Evolutionary conservation across 92 coral and sea anemone genomes (phyloP).

Genomic region (Actinostola sp.): DNA sequence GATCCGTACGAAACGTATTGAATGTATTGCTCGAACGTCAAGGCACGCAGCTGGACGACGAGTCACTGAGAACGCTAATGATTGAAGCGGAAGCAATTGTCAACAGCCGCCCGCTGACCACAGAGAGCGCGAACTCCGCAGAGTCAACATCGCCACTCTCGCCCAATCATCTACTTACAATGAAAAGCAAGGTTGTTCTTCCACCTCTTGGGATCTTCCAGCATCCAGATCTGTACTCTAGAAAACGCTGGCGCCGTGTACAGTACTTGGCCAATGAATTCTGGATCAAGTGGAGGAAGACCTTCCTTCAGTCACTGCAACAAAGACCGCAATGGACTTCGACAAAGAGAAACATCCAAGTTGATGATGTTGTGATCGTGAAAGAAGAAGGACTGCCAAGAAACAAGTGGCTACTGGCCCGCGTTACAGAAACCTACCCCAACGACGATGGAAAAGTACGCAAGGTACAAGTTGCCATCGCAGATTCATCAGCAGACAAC

Average conservation of each 20-base stretch:
- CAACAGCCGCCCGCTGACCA: conserved; percentile 48
- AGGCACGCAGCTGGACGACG: conserved; percentile 38
- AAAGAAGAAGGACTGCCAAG: conserved; percentile 32
- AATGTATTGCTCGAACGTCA: conserved; percentile 24
- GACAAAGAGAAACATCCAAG: conserved; percentile 36
- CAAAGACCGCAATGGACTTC: conserved; percentile 35
- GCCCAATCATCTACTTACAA: conserved; percentile 44
- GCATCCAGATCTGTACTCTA: conserved; percentile 33
- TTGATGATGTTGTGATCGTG: conserved; percentile 34
- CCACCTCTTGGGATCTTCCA: conserved; percentile 49
- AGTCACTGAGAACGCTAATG: conserved; percentile 46
- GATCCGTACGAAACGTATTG: conserved; percentile 34
- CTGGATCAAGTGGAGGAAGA: conserved; percentile 28
- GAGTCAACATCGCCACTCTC: conserved; percentile 27
- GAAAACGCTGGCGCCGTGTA: conserved; percentile 49
- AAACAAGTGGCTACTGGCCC: conserved; percentile 35
- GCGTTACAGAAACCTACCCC: conserved; percentile 27
- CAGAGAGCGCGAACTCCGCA: conserved; percentile 37
- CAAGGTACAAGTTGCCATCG: conserved; percentile 36
- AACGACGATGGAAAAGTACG: conserved; percentile 41
- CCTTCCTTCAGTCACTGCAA: conserved; percentile 47
- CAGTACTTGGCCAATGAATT: conserved; percentile 45
- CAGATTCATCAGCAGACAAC: conserved; percentile 27
- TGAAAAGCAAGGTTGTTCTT: conserved; percentile 41
- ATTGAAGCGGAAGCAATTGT: conserved; percentile 46